Base-by-base conservation (phyloP, 2,888 invertebrate species). In the Dusona sp. region DNA sequence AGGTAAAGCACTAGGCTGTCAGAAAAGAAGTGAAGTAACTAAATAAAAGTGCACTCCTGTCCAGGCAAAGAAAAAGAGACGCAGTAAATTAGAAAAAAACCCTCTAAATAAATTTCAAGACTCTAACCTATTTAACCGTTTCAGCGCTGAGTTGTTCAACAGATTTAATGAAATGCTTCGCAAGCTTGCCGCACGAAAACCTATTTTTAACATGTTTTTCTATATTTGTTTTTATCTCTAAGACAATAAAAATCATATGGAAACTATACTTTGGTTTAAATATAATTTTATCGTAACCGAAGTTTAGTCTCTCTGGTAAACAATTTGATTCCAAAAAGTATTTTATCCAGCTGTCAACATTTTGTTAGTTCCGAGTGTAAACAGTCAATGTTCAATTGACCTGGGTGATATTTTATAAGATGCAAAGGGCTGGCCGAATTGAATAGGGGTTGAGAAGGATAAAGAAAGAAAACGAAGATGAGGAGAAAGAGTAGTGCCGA, bases 341-440 rank as follows among this genome's bases (percentile, higher is more conserved):
- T 16, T 68, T 68, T 22, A 38, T 68, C 38, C 13, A 2, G 13
- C 42, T 22, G 25, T 9, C 68, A n/a, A 79, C 88, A 87, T 90
- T 90, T 90, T 89, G 87, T 89, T 90, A 85, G 89, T 88, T 89
- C 90, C 81, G 77, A 81, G 87, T 88, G 89, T 91, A 91, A 91
- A 92, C 90, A 88, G 88, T 89, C 89, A 93, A 93, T 92, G 92
- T 92, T 92, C 93, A 92, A 93, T 92, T 91, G 91, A 87, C 88
- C 83, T 68, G 38, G 42, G 61, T 68, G 64, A 81, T 80, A 80
- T 78, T 87, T 86, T 79, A 89, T 85, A 86, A 83, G 81, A 81
- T 84, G 81, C 45, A 51, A 79, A 64, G 61, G 29, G 25, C 19
- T 13, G 42, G 70, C 8, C 48, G 54, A 54, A 67, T 67, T 83